Evolutionary conservation across 2,113 vertebrate genomes (phyloP).

Genomic region (Zapornia atra): DNA sequence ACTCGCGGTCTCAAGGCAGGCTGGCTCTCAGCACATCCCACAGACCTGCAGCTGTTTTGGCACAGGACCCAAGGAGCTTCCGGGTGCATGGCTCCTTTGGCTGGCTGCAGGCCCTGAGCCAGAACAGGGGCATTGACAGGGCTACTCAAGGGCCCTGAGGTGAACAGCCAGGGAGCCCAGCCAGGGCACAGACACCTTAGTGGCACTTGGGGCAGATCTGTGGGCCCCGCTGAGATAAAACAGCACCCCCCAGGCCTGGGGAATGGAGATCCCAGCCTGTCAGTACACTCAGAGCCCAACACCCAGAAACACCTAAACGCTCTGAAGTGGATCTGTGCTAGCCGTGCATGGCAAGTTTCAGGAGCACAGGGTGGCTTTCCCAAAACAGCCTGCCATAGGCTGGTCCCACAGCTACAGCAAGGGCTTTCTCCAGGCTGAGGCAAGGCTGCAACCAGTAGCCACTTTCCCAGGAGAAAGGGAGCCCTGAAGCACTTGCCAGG

Average conservation of each 20-base stretch:
- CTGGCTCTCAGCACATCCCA: fast-evolving
- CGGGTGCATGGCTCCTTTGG: fast-evolving
- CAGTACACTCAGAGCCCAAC: fast-evolving
- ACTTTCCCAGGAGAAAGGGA: not conserved
- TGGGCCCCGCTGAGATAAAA: not conserved
- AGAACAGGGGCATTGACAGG: fast-evolving
- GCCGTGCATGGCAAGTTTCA: too few relatives aligned
- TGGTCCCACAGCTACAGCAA: not conserved
- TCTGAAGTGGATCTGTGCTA: fast-evolving
- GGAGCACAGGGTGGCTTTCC: not conserved
- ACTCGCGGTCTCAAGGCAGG: fast-evolving
- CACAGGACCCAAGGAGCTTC: fast-evolving
- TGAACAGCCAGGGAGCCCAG: too few relatives aligned
- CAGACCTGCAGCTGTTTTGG: not conserved
- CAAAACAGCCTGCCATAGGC: not conserved
- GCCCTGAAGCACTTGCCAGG: not conserved
- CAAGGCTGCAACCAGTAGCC: not conserved
- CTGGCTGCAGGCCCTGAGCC: fast-evolving
- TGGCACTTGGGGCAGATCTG: fast-evolving
- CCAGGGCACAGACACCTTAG: too few relatives aligned
- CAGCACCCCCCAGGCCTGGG: not conserved
- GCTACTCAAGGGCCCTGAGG: not conserved
- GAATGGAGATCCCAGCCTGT: not conserved
- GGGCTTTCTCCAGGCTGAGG: not conserved
- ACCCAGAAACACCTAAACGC: not conserved